Evolutionary conservation across 2,113 vertebrate genomes (phyloP), one percentile per base, ranked within the genome.

Genomic region (Xerus inauris): DNA sequence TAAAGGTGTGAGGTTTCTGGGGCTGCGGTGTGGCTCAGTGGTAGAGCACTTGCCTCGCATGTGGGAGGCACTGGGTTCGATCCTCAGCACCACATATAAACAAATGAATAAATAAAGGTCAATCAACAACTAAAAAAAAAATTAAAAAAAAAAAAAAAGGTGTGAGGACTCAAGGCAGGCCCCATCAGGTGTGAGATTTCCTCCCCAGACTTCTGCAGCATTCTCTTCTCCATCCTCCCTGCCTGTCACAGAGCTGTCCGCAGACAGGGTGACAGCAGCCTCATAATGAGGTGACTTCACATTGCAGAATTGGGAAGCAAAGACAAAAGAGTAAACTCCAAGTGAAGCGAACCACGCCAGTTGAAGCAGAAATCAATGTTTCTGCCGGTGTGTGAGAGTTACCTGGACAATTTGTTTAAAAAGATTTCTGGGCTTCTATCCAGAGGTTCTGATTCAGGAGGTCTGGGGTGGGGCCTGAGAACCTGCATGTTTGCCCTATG

Each of bases 1-100:
- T 67, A 88, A 93, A 94, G 77, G 86, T 85, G 89, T 92, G 76
- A 97, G 71, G 62, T n/a, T n/a, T n/a, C n/a, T n/a, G n/a, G n/a
- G n/a, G n/a, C n/a, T n/a, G n/a, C n/a, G n/a, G n/a, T n/a, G n/a
- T n/a, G n/a, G n/a, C n/a, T n/a, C n/a, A n/a, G n/a, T n/a, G n/a
- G n/a, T n/a, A n/a, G n/a, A n/a, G n/a, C n/a, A n/a, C n/a, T n/a
- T n/a, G n/a, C n/a, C n/a, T n/a, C n/a, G n/a, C n/a, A n/a, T n/a
- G n/a, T n/a, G n/a, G n/a, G n/a, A n/a, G n/a, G n/a, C n/a, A n/a
- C n/a, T n/a, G n/a, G n/a, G n/a, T n/a, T n/a, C n/a, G n/a, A n/a
- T n/a, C n/a, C n/a, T n/a, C n/a, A n/a, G n/a, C n/a, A n/a, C n/a
- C n/a, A n/a, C n/a, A n/a, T n/a, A n/a, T n/a, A n/a, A n/a, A n/a